A percentile compares a stretch with the other conserved stretches of the same genome.
Evolutionary conservation across 2,888 invertebrate genomes (phyloP).

Genomic region (Spodoptera exigua): DNA sequence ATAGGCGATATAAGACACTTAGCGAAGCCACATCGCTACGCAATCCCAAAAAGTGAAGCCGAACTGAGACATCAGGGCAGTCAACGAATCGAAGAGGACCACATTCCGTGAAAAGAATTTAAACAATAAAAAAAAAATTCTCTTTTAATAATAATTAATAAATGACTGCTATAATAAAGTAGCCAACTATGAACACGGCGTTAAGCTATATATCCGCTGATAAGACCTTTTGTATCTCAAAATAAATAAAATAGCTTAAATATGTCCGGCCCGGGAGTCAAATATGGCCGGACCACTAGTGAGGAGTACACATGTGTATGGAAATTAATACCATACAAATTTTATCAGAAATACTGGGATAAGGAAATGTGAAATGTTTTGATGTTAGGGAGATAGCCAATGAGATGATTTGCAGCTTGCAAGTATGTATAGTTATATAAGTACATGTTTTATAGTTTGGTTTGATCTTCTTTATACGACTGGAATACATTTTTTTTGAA

Average conservation of each 20-base stretch:
- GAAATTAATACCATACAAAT: conserved; percentile 43
- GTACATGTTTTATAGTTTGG: conserved; percentile 2
- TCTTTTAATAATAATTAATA: background rate
- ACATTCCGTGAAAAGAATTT: too few relatives aligned
- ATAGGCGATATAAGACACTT: too few relatives aligned
- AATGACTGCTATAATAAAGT: conserved; percentile 36
- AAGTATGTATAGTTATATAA: too few relatives aligned
- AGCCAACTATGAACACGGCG: conserved; percentile 64
- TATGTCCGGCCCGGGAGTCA: conserved; percentile 82
- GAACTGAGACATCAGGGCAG: too few relatives aligned
- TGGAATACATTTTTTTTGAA: background rate
- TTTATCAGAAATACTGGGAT: conserved; percentile 27
- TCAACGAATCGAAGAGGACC: too few relatives aligned
- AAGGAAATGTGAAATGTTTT: background rate
- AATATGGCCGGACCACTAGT: conserved; percentile 65
- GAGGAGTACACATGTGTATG: conserved; percentile 45
- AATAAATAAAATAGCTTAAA: conserved; percentile 88
- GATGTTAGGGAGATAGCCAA: too few relatives aligned
- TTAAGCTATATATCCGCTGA: conserved; percentile 81
- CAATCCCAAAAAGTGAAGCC: too few relatives aligned
- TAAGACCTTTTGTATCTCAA: conserved; percentile 88
- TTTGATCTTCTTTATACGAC: background rate
- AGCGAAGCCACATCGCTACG: too few relatives aligned
- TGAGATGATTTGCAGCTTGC: too few relatives aligned
- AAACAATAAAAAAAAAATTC: too few relatives aligned